Conservation (phyloP, 2,113 vertebrate genomes). For the Tautogolabrus adspersus region DNA sequence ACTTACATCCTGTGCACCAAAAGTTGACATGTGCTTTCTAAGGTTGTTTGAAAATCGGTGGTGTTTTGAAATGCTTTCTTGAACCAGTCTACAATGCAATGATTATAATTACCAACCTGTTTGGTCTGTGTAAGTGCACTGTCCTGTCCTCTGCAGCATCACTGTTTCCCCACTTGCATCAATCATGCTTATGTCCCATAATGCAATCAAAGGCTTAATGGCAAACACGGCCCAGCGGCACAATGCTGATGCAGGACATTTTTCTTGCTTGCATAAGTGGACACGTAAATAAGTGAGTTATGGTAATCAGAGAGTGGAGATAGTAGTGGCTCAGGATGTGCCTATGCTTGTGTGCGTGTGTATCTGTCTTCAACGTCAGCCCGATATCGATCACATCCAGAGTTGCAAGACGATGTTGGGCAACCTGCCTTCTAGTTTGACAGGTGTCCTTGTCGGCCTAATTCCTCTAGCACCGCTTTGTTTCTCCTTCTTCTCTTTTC, state of each 20-base stretch:
- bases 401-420: slow-evolving; percentile 48
- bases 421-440: slow-evolving; percentile 68
- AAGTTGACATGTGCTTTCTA: neutral
- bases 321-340: slow-evolving; percentile 22
- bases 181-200: slow-evolving; percentile 82
- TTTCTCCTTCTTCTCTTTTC: slow-evolving; percentile 53
- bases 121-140: slow-evolving; percentile 35
- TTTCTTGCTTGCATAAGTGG: slow-evolving; percentile 76
- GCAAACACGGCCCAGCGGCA: slow-evolving; percentile 66
- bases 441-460: slow-evolving; percentile 77
- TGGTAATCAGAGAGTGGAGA: slow-evolving; percentile 63
- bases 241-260: slow-evolving; percentile 76
- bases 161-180: slow-evolving; percentile 67
- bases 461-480: slow-evolving; percentile 51
- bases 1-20: neutral
- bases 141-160: slow-evolving; percentile 62
- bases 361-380: slow-evolving; percentile 37
- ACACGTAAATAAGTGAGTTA: slow-evolving; percentile 75
- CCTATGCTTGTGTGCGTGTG: slow-evolving; percentile 3
- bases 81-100: slow-evolving; percentile 21
- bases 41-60: neutral
- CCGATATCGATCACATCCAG: slow-evolving; percentile 73
- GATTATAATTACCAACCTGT: slow-evolving; percentile 47
- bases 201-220: slow-evolving; percentile 81
- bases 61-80: neutral